Base-by-base conservation (phyloP, 2,888 invertebrate species). In the Drosophila anomalata region DNA sequence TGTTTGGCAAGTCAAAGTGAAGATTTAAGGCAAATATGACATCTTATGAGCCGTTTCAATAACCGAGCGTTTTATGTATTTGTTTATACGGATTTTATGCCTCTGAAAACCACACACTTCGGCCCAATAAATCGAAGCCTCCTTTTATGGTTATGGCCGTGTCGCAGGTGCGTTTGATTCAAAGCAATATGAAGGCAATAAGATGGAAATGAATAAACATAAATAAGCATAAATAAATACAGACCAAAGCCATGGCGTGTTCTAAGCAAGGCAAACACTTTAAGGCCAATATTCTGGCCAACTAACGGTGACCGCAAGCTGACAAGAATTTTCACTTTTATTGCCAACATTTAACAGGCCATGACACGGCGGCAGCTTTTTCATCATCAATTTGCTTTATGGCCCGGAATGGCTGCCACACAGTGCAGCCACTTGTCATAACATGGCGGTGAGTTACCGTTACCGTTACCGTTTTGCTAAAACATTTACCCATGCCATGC, bases 301-400 rank as follows among this genome's bases (percentile, higher is more conserved):
- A 81, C 84, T 78, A 78, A 79, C 81, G 67, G 77, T 42, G 46
- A 70, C 70, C 60, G 61, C 83, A 71, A 63, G 72, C 77, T 85
- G 82, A 81, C 82, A 82, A 56, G 78, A 75, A 77, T 88, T 89
- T 87, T 87, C 86, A 89, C 86, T 89, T 87, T 87, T 89, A 87
- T 89, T 77, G 76, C 77, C 76, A 77, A 61, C 89, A 86, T 87
- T 89, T 87, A 84, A 89, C 89, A 83, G 79, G 80, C 88, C 84
- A 76, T 82, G 88, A 86, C 84, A 87, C 71, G 70, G 57, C 58
- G 63, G 75, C 82, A 78, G 82, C 68, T 82, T 79, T 73, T 88
- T 76, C 82, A 88, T 79, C 82, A 82, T 82, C 88, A 82, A 82
- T 82, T 82, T 88, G 82, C 66, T 88, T 86, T 88, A 81, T 87